Percentiles rank a stretch among this genome's conserved stretches.
Conservation (phyloP, 2,113 vertebrate species). For the Pandion haliaetus region DNA sequence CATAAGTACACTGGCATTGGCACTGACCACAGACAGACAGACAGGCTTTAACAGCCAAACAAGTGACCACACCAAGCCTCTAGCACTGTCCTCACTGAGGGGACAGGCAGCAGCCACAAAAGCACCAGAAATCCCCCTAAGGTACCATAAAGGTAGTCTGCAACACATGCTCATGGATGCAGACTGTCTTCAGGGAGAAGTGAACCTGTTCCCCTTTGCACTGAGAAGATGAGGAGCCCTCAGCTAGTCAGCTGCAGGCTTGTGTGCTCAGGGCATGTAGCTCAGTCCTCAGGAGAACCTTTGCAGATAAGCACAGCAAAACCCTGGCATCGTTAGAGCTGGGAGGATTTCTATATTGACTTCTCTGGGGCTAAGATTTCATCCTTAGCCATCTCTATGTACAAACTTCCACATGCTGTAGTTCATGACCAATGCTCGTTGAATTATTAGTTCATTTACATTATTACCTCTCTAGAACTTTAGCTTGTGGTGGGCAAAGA, state of each 20-base stretch:
- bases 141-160: neutral
- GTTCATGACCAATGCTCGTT: neutral
- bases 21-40: neutral
- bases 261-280: accelerated
- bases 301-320: neutral
- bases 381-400: neutral
- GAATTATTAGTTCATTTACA: neutral
- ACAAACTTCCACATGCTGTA: neutral
- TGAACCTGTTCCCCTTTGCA: neutral
- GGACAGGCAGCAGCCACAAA: neutral
- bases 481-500: neutral
- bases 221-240: neutral
- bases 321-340: neutral
- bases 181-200: neutral
- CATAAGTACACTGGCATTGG: neutral
- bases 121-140: neutral
- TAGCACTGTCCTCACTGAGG: neutral
- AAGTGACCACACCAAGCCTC: neutral
- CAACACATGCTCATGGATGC: neutral
- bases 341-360: neutral
- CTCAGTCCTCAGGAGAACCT: neutral
- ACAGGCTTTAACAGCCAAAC: neutral
- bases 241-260: neutral
- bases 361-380: neutral
- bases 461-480: neutral